Percentiles rank a stretch among this genome's conserved stretches.
These are phyloP conservation scores for Ramphastos sulfuratus DNA, from an alignment of 2,113 vertebrate genomes.

Conservation along the genomic window DNA sequence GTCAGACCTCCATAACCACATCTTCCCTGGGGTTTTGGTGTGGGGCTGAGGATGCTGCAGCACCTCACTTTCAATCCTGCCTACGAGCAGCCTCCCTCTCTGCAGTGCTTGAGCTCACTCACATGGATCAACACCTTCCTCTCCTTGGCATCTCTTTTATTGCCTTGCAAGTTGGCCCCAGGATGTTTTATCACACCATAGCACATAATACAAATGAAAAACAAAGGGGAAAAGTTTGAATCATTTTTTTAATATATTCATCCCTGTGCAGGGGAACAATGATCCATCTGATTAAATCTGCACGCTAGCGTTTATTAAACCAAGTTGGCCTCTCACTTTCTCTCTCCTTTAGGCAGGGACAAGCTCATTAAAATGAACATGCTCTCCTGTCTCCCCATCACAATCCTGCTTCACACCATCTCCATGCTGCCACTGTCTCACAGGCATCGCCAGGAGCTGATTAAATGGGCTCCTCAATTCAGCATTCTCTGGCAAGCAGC, in stretches of 20 bases:
- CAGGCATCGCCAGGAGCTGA: not conserved
- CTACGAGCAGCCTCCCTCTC: not conserved
- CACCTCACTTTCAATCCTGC: not conserved
- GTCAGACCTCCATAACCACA: not conserved
- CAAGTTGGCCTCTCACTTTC: slow-evolving; percentile 49
- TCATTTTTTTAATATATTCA: slow-evolving; percentile 68
- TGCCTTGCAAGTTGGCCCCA: slow-evolving; percentile 39
- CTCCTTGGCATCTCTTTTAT: slow-evolving; percentile 22
- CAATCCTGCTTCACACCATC: not conserved
- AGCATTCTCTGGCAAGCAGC: not conserved
- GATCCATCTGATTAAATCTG: slow-evolving; percentile 65
- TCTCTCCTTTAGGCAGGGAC: slow-evolving; percentile 65
- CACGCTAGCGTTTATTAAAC: slow-evolving; percentile 64
- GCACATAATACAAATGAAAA: slow-evolving; percentile 70
- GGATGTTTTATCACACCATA: slow-evolving; percentile 61
- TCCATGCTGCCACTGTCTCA: not conserved
- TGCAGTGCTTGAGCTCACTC: not conserved
- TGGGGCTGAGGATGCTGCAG: not conserved
- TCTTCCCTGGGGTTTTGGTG: not conserved
- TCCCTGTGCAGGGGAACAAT: slow-evolving; percentile 58
- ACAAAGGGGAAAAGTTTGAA: slow-evolving; percentile 66
- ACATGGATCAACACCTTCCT: not conserved
- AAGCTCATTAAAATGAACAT: slow-evolving; percentile 67
- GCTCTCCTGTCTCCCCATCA: slow-evolving; percentile 1
- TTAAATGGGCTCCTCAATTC: not conserved